These are phyloP conservation scores for Dynastes hyllus DNA, from an alignment of 2,888 invertebrate species.

Conservation along the genomic window DNA sequence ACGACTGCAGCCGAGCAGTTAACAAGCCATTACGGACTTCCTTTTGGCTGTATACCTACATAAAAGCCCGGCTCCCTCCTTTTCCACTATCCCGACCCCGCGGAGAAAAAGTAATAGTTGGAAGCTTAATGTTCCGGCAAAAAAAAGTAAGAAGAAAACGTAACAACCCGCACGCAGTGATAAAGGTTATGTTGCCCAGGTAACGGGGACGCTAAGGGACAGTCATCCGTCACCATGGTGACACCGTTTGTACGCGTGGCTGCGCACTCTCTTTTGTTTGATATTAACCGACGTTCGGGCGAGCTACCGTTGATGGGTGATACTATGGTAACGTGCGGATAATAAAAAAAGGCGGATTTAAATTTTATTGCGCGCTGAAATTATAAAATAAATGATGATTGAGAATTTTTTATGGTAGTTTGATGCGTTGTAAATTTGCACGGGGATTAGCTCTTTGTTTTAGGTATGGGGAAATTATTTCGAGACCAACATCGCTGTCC, in stretches of 20 bases:
- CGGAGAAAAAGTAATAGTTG: neutral
- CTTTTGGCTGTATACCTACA: neutral
- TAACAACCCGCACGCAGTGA: slow-evolving; percentile 19
- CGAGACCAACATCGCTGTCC: no score
- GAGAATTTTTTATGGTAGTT: no score
- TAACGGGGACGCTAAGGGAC: slow-evolving; percentile 47
- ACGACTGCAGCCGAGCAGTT: slow-evolving; percentile 28
- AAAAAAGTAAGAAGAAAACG: neutral
- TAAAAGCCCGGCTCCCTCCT: slow-evolving; percentile 15
- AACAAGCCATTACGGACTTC: slow-evolving; percentile 30
- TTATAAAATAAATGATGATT: no score
- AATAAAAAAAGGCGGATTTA: slow-evolving; percentile 2
- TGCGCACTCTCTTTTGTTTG: slow-evolving; percentile 41
- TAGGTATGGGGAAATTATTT: no score
- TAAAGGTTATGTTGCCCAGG: slow-evolving; percentile 47
- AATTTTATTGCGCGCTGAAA: slow-evolving; percentile 5
- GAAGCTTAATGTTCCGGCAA: neutral
- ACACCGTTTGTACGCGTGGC: slow-evolving; percentile 14
- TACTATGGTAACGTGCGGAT: neutral
- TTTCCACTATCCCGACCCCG: slow-evolving; percentile 15
- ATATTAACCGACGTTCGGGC: slow-evolving; percentile 23
- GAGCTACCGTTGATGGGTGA: slow-evolving; percentile 12
- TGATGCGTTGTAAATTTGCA: no score
- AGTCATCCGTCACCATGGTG: slow-evolving; percentile 48
- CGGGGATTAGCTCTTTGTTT: no score